These are phyloP conservation scores for Pyrochroa serraticornis DNA, from an alignment of 2,888 invertebrate genomes.

Conservation along the genomic window DNA sequence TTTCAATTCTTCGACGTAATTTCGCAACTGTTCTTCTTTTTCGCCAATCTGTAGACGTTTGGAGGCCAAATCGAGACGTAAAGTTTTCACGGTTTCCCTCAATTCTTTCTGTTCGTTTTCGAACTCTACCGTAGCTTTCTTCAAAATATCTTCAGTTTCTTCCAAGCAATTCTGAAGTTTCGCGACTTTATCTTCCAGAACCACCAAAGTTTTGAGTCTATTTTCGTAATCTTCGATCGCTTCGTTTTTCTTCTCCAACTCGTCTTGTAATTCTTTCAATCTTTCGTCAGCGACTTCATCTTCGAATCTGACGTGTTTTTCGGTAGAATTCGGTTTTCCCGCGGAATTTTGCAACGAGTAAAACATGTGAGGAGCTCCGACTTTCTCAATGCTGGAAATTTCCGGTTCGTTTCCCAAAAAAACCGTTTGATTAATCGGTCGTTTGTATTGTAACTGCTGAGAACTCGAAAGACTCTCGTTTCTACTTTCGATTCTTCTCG, in stretches of 20 bases:
- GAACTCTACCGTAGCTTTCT: conserved; percentile 56
- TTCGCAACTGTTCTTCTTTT: conserved; percentile 59
- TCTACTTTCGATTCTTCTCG: conserved; percentile 45
- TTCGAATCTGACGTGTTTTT: conserved; percentile 59
- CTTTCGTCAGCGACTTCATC: conserved; percentile 55
- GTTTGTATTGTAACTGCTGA: background rate
- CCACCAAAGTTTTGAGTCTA: conserved; percentile 61
- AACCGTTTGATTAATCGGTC: background rate
- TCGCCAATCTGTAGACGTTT: conserved; percentile 63
- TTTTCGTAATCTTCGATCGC: conserved; percentile 68
- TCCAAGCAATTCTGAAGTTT: conserved; percentile 63
- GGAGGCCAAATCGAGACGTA: conserved; percentile 65
- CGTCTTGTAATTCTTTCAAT: conserved; percentile 48
- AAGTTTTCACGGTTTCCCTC: conserved; percentile 59
- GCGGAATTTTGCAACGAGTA: conserved; percentile 24
- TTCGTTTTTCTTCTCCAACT: conserved; percentile 42
- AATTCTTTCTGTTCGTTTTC: conserved; percentile 64
- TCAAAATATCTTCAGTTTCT: conserved; percentile 62
- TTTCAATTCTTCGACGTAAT: conserved; percentile 50
- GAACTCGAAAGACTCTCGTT: conserved; percentile 33
- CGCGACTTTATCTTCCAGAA: conserved; percentile 61
- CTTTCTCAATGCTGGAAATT: conserved; percentile 50
- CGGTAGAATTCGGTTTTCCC: conserved; percentile 51
- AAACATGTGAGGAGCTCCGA: conserved; percentile 27
- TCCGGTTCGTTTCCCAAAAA: conserved; percentile 35